phyloP scores from a whole-genome alignment of 35 echinoderm and acorn worm species.

The Ophioderma brevispina region DNA sequence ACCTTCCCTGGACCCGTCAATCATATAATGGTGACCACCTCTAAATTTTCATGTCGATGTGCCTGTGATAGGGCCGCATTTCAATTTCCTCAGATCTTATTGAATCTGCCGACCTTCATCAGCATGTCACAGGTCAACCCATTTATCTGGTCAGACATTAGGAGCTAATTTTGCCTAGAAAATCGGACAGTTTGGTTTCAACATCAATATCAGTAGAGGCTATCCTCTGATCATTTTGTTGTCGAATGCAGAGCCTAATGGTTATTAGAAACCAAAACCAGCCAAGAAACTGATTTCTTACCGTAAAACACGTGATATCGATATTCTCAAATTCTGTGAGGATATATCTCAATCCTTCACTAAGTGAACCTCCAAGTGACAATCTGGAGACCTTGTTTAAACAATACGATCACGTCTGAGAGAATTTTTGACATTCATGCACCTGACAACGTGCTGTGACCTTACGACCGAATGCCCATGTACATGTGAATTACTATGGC shows the following conservation, averaged over 20 bases:
- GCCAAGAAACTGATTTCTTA: no score
- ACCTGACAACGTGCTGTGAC: not conserved
- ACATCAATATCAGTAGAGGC: not conserved
- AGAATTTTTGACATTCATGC: not conserved
- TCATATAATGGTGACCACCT: not conserved
- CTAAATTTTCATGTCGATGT: not conserved
- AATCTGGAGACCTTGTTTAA: not conserved
- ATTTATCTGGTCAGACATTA: not conserved
- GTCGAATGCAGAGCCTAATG: not conserved
- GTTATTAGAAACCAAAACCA: not conserved
- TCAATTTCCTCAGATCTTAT: not conserved
- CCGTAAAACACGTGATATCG: no score
- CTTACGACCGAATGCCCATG: not conserved
- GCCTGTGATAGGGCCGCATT: not conserved
- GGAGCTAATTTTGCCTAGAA: not conserved
- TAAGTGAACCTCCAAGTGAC: not conserved
- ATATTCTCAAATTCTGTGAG: no score
- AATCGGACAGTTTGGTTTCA: not conserved
- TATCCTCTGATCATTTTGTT: not conserved
- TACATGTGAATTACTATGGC: not conserved
- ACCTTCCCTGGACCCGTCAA: not conserved
- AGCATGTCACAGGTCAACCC: not conserved
- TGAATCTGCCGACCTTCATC: no score
- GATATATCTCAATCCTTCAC: not conserved
- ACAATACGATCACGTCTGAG: not conserved